Base-by-base conservation (phyloP, 2,113 vertebrate species). In the Rhinichthys klamathensis region DNA sequence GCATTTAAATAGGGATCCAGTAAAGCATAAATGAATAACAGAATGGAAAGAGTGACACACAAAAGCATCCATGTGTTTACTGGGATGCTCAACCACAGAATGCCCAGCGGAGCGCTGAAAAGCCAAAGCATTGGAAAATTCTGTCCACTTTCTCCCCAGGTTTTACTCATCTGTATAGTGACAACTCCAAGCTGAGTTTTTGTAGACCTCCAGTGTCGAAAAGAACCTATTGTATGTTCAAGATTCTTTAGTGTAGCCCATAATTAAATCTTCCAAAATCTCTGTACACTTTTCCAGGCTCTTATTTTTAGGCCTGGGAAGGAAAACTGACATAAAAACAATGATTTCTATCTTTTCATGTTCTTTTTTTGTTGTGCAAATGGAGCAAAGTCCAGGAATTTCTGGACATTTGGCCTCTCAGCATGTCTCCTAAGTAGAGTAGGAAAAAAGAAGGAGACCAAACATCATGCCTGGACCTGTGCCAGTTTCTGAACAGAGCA, bases 301-400 rank as follows among this genome's bases (percentile, higher is more conserved):
- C 61, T 72, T n/a, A 25, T 41, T 85, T 85, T 84, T 74, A 84
- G 46, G 25, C 25, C 61, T 51, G 65, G 38, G 67, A 58, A 44
- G 46, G 75, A 84, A 81, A 67, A 67, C 58, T 27, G 46, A 85
- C 30, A 75, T 38, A 82, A 85, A 73, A 67, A 61, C 61, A 44
- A 27, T 46, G 38, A 80, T 78, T 75, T 75, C 51, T 85, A 78
- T 58, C 35, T 30, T 70, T 80, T 67, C 35, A 49, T 38, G 35
- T 70, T n/a, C 58, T 6, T 76, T 83, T 70, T 84, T 76, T 88
- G 38, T 76, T n/a, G 21, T 75, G 69, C 74, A 84, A 84, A 84
- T 84, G 70, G 76, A 69, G 58, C 76, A 86, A 86, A 76, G 41
- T 86, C 46, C 65, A 80, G 76, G 76, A 88, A 86, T 84, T 88